phyloP scores from a whole-genome alignment of 2,113 vertebrate genomes.

The Patagioenas fasciata region DNA sequence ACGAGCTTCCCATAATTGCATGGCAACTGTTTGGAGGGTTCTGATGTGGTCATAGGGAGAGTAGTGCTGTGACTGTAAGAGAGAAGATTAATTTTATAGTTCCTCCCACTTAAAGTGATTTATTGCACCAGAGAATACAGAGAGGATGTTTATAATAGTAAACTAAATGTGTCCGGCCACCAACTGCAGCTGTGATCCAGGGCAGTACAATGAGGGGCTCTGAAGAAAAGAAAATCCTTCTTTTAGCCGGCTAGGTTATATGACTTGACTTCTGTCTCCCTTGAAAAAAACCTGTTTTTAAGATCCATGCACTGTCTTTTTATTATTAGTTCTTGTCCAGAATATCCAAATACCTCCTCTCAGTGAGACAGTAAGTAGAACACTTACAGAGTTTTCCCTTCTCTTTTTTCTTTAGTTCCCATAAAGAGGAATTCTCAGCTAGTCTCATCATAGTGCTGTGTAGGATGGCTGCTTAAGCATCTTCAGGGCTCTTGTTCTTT shows the following conservation, averaged over 20 bases:
- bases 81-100: neutral
- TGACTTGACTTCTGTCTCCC: neutral
- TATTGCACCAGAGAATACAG: neutral
- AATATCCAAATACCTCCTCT: neutral
- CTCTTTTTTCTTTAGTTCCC: neutral
- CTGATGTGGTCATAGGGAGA: neutral
- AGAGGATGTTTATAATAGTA: conserved; percentile 14
- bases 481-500: neutral
- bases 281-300: neutral
- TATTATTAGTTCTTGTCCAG: neutral
- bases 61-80: neutral
- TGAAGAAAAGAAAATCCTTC: neutral
- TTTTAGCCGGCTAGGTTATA: neutral
- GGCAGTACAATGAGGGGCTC: neutral
- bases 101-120: conserved; percentile 16
- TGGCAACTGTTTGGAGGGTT: neutral
- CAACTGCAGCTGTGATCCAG: neutral
- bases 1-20: neutral
- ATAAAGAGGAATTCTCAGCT: neutral
- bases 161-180: neutral
- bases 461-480: neutral
- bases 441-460: neutral
- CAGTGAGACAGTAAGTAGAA: neutral
- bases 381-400: neutral
- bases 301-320: neutral